Conservation (phyloP, 2,797 vertebrate genomes). For the Sardinella longiceps region DNA sequence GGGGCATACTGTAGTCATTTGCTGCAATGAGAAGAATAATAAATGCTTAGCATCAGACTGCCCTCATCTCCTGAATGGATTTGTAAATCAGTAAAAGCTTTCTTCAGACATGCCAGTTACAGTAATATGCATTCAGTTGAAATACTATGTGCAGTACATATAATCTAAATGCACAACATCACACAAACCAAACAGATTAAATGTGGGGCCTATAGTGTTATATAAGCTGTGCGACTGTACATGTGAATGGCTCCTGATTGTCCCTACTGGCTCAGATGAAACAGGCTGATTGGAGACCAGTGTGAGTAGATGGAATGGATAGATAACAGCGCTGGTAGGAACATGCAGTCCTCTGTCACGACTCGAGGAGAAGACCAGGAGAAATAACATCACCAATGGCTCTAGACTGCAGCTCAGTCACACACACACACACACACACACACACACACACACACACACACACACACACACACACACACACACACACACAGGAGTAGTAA, state of each 20-base stretch:
- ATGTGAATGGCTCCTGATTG: neutral
- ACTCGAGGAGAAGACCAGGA: neutral
- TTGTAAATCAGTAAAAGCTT: no score
- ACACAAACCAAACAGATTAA: no score
- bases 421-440: conserved; percentile 1
- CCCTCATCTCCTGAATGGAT: no score
- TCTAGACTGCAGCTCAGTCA: neutral
- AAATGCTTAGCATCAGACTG: no score
- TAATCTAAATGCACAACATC: no score
- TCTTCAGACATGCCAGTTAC: no score
- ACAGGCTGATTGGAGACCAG: neutral
- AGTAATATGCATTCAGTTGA: no score
- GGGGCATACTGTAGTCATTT: no score
- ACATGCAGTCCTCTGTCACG: neutral
- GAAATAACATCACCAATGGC: neutral
- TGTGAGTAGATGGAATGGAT: neutral
- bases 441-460: neutral
- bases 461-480: neutral
- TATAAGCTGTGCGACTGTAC: neutral
- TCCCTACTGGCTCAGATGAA: neutral
- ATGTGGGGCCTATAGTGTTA: neutral
- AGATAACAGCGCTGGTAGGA: neutral
- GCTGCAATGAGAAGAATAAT: no score
- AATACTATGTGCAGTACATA: no score
- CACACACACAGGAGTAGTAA: neutral